These are phyloP conservation scores for Serrognathus titanus DNA, from an alignment of 2,888 invertebrate species.

Conservation along the genomic window DNA sequence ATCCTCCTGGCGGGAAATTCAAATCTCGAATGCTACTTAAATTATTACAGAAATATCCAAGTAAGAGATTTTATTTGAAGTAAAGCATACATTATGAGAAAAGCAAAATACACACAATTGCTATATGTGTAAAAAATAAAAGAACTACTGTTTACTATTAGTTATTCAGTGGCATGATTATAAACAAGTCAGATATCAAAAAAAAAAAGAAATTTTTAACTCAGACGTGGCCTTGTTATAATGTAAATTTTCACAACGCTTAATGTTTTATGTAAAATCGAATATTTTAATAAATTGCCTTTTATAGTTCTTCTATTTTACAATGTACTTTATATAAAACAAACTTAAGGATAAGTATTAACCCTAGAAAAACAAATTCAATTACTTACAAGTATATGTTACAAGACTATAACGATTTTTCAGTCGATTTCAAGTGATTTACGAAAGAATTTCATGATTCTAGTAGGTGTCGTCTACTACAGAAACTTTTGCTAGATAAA, in stretches of 20 bases:
- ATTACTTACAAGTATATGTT: slow-evolving; percentile 2
- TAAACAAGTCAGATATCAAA: neutral
- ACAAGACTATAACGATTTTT: neutral
- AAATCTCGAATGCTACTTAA: neutral
- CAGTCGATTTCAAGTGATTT: neutral
- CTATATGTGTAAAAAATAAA: slow-evolving; percentile 7
- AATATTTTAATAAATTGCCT: too few relatives aligned
- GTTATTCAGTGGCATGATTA: too few relatives aligned
- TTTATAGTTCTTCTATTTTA: slow-evolving; percentile 6
- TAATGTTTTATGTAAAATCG: too few relatives aligned
- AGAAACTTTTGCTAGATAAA: too few relatives aligned
- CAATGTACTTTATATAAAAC: neutral
- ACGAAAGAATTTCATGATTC: neutral
- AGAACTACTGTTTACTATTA: slow-evolving; percentile 3
- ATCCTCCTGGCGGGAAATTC: neutral
- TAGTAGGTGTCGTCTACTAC: neutral
- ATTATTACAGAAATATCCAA: slow-evolving; percentile 5
- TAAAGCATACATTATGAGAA: neutral
- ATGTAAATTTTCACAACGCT: too few relatives aligned
- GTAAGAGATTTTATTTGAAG: slow-evolving; percentile 4
- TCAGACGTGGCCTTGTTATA: too few relatives aligned
- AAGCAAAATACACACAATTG: slow-evolving; percentile 7
- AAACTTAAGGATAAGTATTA: too few relatives aligned
- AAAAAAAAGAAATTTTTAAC: neutral
- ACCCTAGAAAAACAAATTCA: neutral